These are phyloP conservation scores for Hyppa rectilinea DNA, from an alignment of 2,888 invertebrate species.

Conservation along the genomic window DNA sequence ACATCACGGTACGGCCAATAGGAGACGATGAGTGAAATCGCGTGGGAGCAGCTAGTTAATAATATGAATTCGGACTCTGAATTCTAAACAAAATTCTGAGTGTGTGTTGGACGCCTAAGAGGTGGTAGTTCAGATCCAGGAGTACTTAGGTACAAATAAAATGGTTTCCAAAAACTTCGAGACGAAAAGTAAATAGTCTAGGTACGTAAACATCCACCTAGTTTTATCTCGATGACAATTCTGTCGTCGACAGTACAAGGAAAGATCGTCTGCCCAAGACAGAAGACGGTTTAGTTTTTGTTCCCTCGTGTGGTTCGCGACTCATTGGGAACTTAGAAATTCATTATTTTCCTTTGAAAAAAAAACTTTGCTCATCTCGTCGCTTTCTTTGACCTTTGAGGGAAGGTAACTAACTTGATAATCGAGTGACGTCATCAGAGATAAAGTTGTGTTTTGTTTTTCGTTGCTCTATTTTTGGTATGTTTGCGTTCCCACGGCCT, in stretches of 20 bases:
- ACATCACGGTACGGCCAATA: too few species aligned
- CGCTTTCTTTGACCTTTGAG: slow-evolving; percentile 47
- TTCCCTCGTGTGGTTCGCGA: slow-evolving; percentile 52
- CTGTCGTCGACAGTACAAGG: slow-evolving; percentile 52
- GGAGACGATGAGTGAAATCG: too few species aligned
- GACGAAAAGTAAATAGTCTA: background rate
- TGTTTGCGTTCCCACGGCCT: too few species aligned
- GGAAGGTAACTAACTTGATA: slow-evolving; percentile 11
- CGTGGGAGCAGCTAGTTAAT: too few species aligned
- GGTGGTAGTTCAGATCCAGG: too few species aligned
- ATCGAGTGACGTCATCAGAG: slow-evolving; percentile 26
- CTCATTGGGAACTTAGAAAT: slow-evolving; percentile 65
- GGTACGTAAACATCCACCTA: background rate
- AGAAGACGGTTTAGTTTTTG: slow-evolving; percentile 61
- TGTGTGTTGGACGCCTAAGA: too few species aligned
- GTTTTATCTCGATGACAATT: slow-evolving; percentile 6
- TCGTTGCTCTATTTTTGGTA: background rate
- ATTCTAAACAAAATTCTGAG: too few species aligned
- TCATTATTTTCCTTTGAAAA: slow-evolving; percentile 61
- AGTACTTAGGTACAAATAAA: background rate
- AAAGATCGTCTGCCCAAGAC: slow-evolving; percentile 60
- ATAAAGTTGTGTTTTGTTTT: slow-evolving; percentile 18
- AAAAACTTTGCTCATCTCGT: slow-evolving; percentile 32
- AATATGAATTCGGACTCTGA: too few species aligned
- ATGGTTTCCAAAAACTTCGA: background rate